Conservation (phyloP, 2,888 invertebrate genomes). For the Lithophane leautieri region DNA sequence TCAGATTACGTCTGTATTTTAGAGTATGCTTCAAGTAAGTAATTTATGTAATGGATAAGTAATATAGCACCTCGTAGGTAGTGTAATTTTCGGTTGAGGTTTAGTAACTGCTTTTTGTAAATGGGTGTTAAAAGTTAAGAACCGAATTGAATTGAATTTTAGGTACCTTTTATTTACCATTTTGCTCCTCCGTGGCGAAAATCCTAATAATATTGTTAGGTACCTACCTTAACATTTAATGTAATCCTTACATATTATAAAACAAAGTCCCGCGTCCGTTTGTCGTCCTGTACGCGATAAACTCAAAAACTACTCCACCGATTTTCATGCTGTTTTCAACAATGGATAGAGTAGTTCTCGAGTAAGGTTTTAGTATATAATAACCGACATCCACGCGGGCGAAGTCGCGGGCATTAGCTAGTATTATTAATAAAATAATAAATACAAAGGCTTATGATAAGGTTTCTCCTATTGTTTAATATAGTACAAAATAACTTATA, state of each 20-base stretch:
- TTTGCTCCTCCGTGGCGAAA: neutral
- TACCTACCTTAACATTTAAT: neutral
- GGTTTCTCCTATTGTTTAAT: too few species aligned
- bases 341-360: too few species aligned
- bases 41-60: slow-evolving; percentile 27
- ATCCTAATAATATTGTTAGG: neutral
- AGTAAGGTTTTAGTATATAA: too few species aligned
- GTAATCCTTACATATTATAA: neutral
- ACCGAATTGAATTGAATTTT: neutral
- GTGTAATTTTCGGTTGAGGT: neutral
- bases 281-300: too few species aligned
- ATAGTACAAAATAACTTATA: too few species aligned
- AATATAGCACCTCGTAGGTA: neutral
- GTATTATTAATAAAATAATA: too few species aligned
- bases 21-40: slow-evolving; percentile 15
- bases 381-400: too few species aligned
- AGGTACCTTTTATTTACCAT: neutral
- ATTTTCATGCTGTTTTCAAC: too few species aligned
- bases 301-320: too few species aligned
- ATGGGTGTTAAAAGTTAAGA: neutral
- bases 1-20: slow-evolving; percentile 32
- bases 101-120: neutral
- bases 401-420: too few species aligned
- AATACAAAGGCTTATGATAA: neutral
- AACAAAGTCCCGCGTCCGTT: too few species aligned